Evolutionary conservation across 2,888 invertebrate genomes (phyloP), one percentile per base, ranked within the genome.

Genomic region (Mantis religiosa): DNA sequence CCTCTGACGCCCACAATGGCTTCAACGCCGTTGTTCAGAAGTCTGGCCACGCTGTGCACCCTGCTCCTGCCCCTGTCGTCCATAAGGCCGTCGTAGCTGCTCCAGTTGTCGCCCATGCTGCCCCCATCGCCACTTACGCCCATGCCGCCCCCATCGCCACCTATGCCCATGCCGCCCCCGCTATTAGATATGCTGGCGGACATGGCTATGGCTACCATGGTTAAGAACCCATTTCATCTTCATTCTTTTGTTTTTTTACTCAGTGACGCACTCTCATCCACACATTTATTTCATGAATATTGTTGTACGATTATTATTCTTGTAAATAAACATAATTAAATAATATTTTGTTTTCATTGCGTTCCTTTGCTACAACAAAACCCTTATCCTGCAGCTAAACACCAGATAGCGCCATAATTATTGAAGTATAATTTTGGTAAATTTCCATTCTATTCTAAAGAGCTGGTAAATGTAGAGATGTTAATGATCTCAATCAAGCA

Each of bases 31-130:
- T 94, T 91, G 94, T 95, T 12, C 41, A 84, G 84, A 83, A 95
- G 92, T 94, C 95, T 30, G 96, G 95, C 86, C 96, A 96, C 91
- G 94, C 95, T 28, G 94, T 94, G 0, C 95, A 95, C 92, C 95
- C 95, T 28, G 54, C 54, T 71, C 54, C 54, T 3, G 54, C 54
- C 8, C 54, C 54, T 2, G 54, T 71, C 20, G 54, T 71, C 20
- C 54, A 71, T 25, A 71, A 71, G 54, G 54, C 54, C 54, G 54
- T 71, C 20, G 25, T 71, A 20, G 54, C 54, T 71, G 54, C 54
- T 6, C 54, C 54, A 1, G 54, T 71, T 25, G 54, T 71, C 0
- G 20, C 15, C 20, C 15, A 71, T 15, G 54, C 54, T 71, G 54
- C 25, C 54, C 54, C 54, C 54, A 12, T 41, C 41, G 41, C 41